phyloP scores from a whole-genome alignment of 2,797 vertebrate species.

The Heteromormyrus szaboi region DNA sequence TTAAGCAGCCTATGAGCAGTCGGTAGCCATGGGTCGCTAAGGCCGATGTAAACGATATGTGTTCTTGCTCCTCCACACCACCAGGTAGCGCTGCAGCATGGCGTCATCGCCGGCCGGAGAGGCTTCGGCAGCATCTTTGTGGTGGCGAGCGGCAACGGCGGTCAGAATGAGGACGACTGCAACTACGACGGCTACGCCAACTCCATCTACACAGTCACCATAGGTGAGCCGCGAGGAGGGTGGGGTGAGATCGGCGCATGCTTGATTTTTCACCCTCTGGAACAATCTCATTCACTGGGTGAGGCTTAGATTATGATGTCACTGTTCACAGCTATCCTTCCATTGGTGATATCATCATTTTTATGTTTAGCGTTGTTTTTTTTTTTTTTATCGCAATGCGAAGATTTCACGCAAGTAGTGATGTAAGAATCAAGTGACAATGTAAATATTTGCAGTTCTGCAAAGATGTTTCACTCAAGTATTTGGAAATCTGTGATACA shows the following conservation, averaged over 20 bases:
- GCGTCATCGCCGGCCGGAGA: slow-evolving; percentile 82
- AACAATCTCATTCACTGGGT: not conserved
- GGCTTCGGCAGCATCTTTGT: slow-evolving; percentile 96
- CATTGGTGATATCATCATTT: not conserved
- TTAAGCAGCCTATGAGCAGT: not conserved
- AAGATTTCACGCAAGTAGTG: not conserved
- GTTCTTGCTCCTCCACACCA: not conserved
- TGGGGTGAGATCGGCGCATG: not conserved
- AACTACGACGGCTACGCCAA: slow-evolving; percentile 97
- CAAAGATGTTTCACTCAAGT: not conserved
- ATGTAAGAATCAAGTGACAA: not conserved
- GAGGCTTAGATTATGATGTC: not conserved
- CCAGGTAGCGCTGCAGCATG: slow-evolving; percentile 89
- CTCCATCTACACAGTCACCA: slow-evolving; percentile 95
- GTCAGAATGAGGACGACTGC: slow-evolving; percentile 87
- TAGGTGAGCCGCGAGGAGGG: slow-evolving; percentile 62
- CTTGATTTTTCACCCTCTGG: not conserved
- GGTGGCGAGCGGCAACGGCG: slow-evolving; percentile 94
- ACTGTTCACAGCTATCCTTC: not conserved
- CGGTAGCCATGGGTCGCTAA: not conserved
- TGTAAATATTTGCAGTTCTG: not conserved
- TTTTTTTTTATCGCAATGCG: not conserved
- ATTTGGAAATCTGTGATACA: not conserved
- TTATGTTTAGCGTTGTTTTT: not conserved
- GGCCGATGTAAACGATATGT: not conserved